Evolutionary conservation across 1,140 invertebrate genomes (phyloP), one percentile per base, ranked within the genome.

Genomic region (Amphibalanus amphitrite): DNA sequence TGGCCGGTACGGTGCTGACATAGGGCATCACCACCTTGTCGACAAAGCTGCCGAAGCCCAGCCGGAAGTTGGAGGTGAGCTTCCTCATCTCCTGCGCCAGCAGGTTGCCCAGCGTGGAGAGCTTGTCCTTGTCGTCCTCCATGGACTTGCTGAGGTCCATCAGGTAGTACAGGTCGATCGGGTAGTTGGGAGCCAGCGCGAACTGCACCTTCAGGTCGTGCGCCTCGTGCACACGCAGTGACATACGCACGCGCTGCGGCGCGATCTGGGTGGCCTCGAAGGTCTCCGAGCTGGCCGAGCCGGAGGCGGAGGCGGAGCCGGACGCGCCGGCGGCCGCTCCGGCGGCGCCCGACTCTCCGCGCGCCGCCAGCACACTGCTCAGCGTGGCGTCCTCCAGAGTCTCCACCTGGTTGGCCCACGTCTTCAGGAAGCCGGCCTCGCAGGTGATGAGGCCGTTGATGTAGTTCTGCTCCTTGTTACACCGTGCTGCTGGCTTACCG

Each of bases 1-100:
- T 85, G 65, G 82, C 79, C 8, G 80, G 80, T 17, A 82, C 78
- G 10, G 81, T 83, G 75, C 82, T 85, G 28, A 87, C 92, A 79
- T 95, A 98, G 25, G 96, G 96, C 90, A 97, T 95, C 0, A 96
- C 90, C 70, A 95, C 90, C 85, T 99, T 99, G 79, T 99, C 97
- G 0, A 99, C 95, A 83, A 98, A 99, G 47, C 94, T 97, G 29
- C 97, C 97, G 81, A 99, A 99, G 68, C 97, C 97, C 33, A 98
- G 74, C 26, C 82, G 79, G 77, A 88, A 87, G 75, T 88, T 85
- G 71, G 82, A 82, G 10, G 86, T 87, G 71, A 87, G 89, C 73
- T 88, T 88, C 74, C 84, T 86, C 91, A 93, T 92, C 68, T 86
- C 89, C 75, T 86, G 84, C 29, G 91, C 92, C 23, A 97, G 83